Evolutionary conservation across 2,113 vertebrate genomes (phyloP), one percentile per base, ranked within the genome.

Genomic region (Podarcis raffonei): DNA sequence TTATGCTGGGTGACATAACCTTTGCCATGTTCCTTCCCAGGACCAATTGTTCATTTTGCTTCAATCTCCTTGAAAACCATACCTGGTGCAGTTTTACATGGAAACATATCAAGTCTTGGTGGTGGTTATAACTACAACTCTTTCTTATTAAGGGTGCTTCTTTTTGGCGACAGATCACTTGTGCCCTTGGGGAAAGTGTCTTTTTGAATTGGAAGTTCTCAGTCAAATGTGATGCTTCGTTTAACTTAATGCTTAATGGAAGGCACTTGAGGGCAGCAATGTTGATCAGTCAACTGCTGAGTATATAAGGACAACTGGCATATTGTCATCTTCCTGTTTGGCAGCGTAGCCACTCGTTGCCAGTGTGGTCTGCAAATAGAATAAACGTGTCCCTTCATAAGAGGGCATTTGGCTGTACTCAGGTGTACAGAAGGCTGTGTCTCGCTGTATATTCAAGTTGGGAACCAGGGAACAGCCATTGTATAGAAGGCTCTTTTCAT

Each of bases 221-320:
- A 53, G 25, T 76, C 25, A 82, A 77, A 83, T 86, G 22, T 82
- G 71, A 39, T 83, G 84, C 62, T 86, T 76, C 84, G n/a, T 69
- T 83, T 78, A 69, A 18, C 39, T n/a, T n/a, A 16, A 57, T 77
- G 72, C 39, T 39, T 48, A 48, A 35, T 32, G 59, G 32, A 78
- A 83, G 42, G 9, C 32, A 57, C n/a, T 57, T 25, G 22, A 84
- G 87, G 75, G 57, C 35, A 83, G 57, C 39, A 62, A 53, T 75
- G 78, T 25, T 86, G 71, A 37, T 68, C 79, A 76, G 59, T 20
- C 71, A 37, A 22, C 48, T 37, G 66, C 15, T 77, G 81, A 59
- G 83, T 71, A 39, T 72, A 7, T 65, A 22, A 30, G 42, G 32
- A 37, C 27, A 16, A 48, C 2, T 79, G 80, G 48, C 66, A 87